phyloP scores from a whole-genome alignment of 2,113 vertebrate genomes.

The Podarcis cretensis region DNA sequence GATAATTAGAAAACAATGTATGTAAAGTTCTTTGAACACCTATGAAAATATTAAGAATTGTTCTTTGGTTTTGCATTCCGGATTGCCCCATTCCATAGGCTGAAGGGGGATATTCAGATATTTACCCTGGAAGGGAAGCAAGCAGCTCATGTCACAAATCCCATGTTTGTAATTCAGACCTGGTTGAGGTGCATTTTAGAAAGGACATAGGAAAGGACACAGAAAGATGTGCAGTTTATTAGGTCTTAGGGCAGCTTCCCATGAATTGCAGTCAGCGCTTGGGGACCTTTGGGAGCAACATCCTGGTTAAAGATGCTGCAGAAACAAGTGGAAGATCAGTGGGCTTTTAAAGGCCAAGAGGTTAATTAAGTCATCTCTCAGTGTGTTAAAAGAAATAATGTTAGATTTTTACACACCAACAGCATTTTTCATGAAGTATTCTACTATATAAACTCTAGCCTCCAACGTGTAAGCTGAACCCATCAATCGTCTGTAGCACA shows the following conservation, averaged over 20 bases:
- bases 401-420: neutral
- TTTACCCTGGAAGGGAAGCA: too few species aligned
- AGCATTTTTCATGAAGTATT: neutral
- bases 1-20: too few species aligned
- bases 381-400: neutral
- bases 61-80: too few species aligned
- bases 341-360: neutral
- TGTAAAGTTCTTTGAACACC: too few species aligned
- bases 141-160: too few species aligned
- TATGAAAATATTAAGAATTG: too few species aligned
- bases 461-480: neutral
- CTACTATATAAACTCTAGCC: neutral
- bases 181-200: too few species aligned
- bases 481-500: constrained; percentile 5
- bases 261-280: neutral
- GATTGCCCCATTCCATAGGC: too few species aligned
- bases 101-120: too few species aligned
- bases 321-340: neutral
- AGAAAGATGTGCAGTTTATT: neutral
- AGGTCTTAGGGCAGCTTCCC: neutral
- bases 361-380: constrained; percentile 1
- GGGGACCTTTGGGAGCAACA: neutral
- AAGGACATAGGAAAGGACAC: neutral
- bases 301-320: neutral
- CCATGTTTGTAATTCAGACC: too few species aligned